A percentile compares a stretch with the other conserved stretches of the same genome.
These are phyloP conservation scores for Nansenia antarctica DNA, from an alignment of 2,113 vertebrate genomes.

Conservation along the genomic window DNA sequence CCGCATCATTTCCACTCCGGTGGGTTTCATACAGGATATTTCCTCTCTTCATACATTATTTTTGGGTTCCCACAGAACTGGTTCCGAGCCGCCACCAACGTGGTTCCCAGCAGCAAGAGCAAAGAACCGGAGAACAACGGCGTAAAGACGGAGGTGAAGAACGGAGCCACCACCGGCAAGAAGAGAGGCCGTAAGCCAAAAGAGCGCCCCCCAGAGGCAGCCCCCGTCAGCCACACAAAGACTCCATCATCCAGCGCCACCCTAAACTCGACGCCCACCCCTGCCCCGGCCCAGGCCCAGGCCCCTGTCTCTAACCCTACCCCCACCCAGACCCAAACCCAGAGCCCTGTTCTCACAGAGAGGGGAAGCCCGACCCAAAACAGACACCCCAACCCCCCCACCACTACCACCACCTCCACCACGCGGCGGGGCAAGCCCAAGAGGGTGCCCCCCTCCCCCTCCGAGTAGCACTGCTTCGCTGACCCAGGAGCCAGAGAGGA, in stretches of 20 bases:
- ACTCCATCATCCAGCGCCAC: conserved; percentile 53
- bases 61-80: conserved; percentile 83
- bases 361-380: conserved; percentile 51
- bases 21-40: neutral
- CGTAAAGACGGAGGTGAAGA: conserved; percentile 78
- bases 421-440: conserved; percentile 69
- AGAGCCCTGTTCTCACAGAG: conserved; percentile 55
- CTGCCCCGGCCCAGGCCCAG: conserved; percentile 42
- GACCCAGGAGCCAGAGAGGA: conserved; percentile 49
- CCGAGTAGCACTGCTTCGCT: conserved; percentile 63
- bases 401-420: conserved; percentile 39
- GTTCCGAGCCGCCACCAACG: conserved; percentile 87
- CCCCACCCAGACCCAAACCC: conserved; percentile 32
- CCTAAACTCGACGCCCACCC: conserved; percentile 47
- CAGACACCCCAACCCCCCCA: conserved; percentile 53
- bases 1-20: no score
- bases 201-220: conserved; percentile 72
- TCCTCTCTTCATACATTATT: neutral
- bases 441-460: conserved; percentile 51
- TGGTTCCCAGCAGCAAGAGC: conserved; percentile 78
- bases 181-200: conserved; percentile 93
- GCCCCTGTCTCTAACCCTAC: no score
- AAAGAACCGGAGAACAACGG: conserved; percentile 69
- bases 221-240: conserved; percentile 51
- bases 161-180: conserved; percentile 77